These are phyloP conservation scores for Tychaedon coryphoeus DNA, from an alignment of 2,113 vertebrate genomes.

Conservation along the genomic window DNA sequence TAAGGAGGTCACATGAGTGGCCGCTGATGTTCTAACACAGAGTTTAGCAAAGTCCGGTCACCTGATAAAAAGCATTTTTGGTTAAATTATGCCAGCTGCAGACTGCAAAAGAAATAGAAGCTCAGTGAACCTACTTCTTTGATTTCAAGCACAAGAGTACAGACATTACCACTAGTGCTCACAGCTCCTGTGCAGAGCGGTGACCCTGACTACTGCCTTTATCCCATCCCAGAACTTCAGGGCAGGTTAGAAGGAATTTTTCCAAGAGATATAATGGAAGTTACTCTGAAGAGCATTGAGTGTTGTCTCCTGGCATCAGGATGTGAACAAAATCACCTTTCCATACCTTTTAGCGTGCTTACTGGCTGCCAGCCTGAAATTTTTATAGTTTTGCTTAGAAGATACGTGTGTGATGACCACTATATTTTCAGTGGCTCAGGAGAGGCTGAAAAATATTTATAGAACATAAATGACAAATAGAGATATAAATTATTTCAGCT, in stretches of 20 bases:
- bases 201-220: not conserved
- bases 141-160: not conserved
- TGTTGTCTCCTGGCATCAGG: not conserved
- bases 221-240: not conserved
- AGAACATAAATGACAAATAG: not conserved
- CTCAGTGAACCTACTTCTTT: not conserved
- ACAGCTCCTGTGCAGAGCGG: fast-evolving
- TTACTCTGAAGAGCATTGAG: not conserved
- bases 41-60: not conserved
- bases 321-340: not conserved
- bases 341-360: not conserved
- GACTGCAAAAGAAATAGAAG: not conserved
- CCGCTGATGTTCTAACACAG: not conserved
- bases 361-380: not conserved
- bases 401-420: not conserved
- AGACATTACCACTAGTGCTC: not conserved
- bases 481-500: not conserved
- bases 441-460: not conserved
- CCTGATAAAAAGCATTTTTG: not conserved
- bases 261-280: not conserved
- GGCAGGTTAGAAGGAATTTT: not conserved
- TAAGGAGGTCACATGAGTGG: not conserved
- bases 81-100: not conserved
- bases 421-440: not conserved
- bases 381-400: not conserved